Evolutionary conservation across 2,113 vertebrate genomes (phyloP).

Genomic region (Melanotaenia duboulayi): DNA sequence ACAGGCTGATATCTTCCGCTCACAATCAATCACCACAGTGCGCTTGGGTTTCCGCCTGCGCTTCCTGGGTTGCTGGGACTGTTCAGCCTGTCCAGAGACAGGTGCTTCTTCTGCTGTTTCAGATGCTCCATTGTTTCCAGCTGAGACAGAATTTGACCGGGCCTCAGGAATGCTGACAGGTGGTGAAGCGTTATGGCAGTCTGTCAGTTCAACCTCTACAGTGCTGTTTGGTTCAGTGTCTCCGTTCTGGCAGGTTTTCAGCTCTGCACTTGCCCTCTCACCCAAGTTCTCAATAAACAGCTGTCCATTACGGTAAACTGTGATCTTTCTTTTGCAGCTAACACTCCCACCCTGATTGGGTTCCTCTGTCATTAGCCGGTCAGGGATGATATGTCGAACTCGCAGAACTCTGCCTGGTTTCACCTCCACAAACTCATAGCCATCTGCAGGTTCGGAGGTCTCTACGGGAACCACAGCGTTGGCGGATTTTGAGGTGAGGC

Average conservation of each 20-base stretch:
- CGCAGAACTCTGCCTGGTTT: slow-evolving; percentile 92
- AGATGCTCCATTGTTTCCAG: slow-evolving; percentile 43
- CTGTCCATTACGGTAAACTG: slow-evolving; percentile 90
- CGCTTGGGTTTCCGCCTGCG: slow-evolving; percentile 86
- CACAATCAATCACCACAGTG: slow-evolving; percentile 89
- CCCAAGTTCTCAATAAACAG: slow-evolving; percentile 93
- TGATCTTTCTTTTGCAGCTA: slow-evolving; percentile 92
- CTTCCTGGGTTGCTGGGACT: slow-evolving; percentile 61
- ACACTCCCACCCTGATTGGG: slow-evolving; percentile 69
- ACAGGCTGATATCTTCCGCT: slow-evolving; percentile 90
- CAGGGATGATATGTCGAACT: slow-evolving; percentile 85
- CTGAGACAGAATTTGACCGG: slow-evolving; percentile 12
- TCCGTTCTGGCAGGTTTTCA: slow-evolving; percentile 82
- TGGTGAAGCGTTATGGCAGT: slow-evolving; percentile 35
- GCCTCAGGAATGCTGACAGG: background rate
- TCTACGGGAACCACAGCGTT: slow-evolving; percentile 89
- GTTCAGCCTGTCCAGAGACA: slow-evolving; percentile 34
- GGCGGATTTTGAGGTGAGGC: slow-evolving; percentile 87
- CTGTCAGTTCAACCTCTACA: slow-evolving; percentile 83
- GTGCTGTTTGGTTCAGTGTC: slow-evolving; percentile 76
- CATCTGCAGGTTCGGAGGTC: slow-evolving; percentile 85
- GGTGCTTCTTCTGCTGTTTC: slow-evolving; percentile 31
- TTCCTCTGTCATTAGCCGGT: slow-evolving; percentile 72
- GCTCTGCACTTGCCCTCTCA: slow-evolving; percentile 80
- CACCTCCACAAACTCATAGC: slow-evolving; percentile 94